phyloP scores from a whole-genome alignment of 2,797 vertebrate genomes.

The Tangara arthus region DNA sequence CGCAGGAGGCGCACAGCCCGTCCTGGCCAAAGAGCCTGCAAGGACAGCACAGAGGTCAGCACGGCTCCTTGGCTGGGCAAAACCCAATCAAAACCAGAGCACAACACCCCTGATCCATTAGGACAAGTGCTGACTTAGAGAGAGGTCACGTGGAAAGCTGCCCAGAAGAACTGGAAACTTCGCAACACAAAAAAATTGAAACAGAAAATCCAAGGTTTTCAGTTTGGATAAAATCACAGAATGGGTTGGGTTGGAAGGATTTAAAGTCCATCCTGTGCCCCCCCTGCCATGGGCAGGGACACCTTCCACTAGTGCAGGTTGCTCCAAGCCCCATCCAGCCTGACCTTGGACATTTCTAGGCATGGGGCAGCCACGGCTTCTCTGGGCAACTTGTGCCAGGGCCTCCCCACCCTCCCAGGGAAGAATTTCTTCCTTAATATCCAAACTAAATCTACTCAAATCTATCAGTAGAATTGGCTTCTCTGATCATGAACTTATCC shows the following conservation, averaged over 20 bases:
- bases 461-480: neutral
- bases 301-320: neutral
- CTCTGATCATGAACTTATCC: neutral
- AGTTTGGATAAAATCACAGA: neutral
- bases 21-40: conserved; percentile 92
- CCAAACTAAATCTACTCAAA: neutral
- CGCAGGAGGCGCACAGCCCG: conserved; percentile 94
- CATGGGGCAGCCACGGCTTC: neutral
- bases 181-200: neutral
- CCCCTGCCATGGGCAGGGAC: neutral
- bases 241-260: neutral
- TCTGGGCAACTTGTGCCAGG: neutral
- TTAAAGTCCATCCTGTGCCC: neutral
- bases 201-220: neutral
- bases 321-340: accelerated
- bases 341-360: neutral
- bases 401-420: neutral
- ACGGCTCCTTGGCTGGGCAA: neutral
- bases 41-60: neutral
- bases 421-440: neutral
- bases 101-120: neutral
- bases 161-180: neutral
- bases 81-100: neutral
- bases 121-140: neutral
- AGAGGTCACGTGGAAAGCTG: neutral